Evolutionary conservation across 2,113 vertebrate genomes (phyloP).

Genomic region (Menidia beryllina): DNA sequence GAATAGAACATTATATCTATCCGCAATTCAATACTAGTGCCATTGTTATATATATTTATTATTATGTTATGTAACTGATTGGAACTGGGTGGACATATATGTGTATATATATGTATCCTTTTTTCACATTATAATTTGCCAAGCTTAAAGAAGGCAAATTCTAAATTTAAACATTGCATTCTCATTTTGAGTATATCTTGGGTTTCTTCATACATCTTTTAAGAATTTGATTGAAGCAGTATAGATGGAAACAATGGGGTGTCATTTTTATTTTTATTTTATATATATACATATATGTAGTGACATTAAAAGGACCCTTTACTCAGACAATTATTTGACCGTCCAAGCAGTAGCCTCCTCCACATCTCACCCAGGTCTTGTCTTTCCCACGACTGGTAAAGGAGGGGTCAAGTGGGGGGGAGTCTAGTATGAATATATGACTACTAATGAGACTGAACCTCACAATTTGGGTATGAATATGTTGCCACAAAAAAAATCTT

Average conservation of each 20-base stretch:
- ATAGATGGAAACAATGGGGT: slow-evolving; percentile 6
- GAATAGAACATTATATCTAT: no score
- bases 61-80: no score
- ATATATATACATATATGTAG: background rate
- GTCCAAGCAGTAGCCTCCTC: slow-evolving; percentile 64
- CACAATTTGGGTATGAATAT: slow-evolving; percentile 83
- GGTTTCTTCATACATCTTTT: background rate
- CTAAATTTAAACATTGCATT: no score
- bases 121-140: no score
- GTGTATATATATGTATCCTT: background rate
- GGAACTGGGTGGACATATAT: no score
- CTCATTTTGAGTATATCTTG: background rate
- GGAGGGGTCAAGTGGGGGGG: slow-evolving; percentile 82
- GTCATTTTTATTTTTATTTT: background rate
- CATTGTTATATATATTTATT: no score
- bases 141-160: background rate
- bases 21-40: no score
- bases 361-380: slow-evolving; percentile 60
- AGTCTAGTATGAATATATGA: slow-evolving; percentile 83
- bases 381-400: slow-evolving; percentile 83
- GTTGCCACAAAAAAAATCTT: slow-evolving; percentile 70
- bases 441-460: slow-evolving; percentile 82
- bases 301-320: slow-evolving; percentile 37
- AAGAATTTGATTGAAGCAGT: background rate
- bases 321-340: slow-evolving; percentile 43